A percentile compares a stretch with the other conserved stretches of the same genome.
Conservation (phyloP, 2,113 vertebrate genomes). For the Trochalopteron elliotii region DNA sequence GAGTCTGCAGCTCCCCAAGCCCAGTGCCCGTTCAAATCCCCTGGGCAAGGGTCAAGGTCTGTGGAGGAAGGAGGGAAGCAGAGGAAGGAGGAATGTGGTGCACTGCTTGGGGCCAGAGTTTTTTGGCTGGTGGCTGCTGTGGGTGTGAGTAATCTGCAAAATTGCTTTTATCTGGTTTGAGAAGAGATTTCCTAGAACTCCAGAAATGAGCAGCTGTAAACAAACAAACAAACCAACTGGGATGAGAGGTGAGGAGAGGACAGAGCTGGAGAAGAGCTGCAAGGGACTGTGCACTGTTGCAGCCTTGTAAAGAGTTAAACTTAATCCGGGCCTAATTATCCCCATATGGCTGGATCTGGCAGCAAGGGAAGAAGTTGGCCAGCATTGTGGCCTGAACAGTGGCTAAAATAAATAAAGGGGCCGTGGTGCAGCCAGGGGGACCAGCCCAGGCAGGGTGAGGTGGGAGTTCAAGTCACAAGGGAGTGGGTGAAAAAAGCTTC, state of each 20-base stretch:
- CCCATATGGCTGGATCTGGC: constrained; percentile 47
- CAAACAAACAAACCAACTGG: background rate
- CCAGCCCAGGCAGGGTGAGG: background rate
- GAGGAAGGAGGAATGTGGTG: background rate
- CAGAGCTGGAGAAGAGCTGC: background rate
- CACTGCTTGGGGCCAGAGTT: accelerated
- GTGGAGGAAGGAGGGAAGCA: background rate
- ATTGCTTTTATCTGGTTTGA: background rate
- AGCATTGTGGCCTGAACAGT: background rate
- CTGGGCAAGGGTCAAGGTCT: too few relatives aligned
- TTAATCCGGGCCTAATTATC: constrained; percentile 23
- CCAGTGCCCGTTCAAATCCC: accelerated
- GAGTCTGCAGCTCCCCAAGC: accelerated
- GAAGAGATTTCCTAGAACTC: background rate
- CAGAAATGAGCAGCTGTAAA: background rate
- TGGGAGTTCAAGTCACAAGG: accelerated
- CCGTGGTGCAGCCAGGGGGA: background rate
- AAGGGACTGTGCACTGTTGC: background rate
- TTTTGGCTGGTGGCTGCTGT: background rate
- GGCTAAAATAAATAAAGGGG: constrained; percentile 50
- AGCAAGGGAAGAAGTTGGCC: constrained; percentile 9
- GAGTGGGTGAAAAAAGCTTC: accelerated
- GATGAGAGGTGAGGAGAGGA: too few relatives aligned
- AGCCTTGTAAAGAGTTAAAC: constrained; percentile 20
- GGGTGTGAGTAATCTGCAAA: background rate